Evolutionary conservation across 2,113 vertebrate genomes (phyloP), one percentile per base, ranked within the genome.

Genomic region (Phocoena phocoena): DNA sequence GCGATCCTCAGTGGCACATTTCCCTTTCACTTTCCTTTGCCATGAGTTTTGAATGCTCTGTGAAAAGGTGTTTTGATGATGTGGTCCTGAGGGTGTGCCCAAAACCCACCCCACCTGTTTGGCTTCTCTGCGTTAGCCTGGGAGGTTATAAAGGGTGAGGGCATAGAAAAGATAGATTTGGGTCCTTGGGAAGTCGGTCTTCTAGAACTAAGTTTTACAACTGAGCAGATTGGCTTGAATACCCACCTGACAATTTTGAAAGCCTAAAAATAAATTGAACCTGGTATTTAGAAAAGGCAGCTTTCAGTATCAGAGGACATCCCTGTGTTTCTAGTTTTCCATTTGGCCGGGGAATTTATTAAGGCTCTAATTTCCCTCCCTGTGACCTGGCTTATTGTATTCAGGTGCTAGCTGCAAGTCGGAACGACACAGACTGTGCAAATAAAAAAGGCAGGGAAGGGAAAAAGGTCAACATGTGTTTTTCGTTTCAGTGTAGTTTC

Each of bases 391-490:
- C 44, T 14, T 60, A 8, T 25, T 58, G 60, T 96, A n/a, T 85
- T 96, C 83, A 96, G 90, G 90, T 96, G 71, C 44, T 71, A 83
- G 79, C 73, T 96, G 38, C 58, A 90, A 90, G 94, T 55, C 95
- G 88, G 50, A 80, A 87, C 31, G 53, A 73, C 89, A 93, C 14
- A 77, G 92, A 68, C 53, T 28, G 1, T 31, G 50, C 74, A 71
- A 88, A 77, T 41, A 70, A 90, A 90, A 93, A 88, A 50, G 7
- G 18, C 41, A 86, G 38, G 62, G 50, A 88, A 91, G 62, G 92
- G 70, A 14, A 87, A 81, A 90, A 94, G 87, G 50, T 85, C 84
- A 92, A 58, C 55, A 53, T 92, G 76, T 95, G 86, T 44, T 94
- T 97, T 95, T 65, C 20, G 8, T 96, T 96, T 90, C 76, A 81